Conservation (phyloP, 2,888 invertebrate genomes). For the Mythimna impura region DNA sequence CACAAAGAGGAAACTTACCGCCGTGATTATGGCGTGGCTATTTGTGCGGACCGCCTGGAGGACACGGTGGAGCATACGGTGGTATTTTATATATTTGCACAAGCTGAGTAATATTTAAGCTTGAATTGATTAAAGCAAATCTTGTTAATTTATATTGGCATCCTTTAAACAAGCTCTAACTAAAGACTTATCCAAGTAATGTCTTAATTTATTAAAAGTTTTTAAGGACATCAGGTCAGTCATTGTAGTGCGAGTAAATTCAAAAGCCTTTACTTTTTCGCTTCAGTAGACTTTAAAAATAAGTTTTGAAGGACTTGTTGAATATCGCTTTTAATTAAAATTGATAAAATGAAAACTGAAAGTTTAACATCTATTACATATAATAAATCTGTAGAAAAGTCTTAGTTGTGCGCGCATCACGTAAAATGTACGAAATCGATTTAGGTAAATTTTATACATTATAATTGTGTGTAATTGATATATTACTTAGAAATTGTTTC, state of each 20-base stretch:
- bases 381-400: no score
- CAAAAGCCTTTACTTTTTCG: slow-evolving; percentile 4
- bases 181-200: background rate
- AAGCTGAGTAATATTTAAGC: background rate
- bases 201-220: background rate
- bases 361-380: background rate
- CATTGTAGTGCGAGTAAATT: background rate
- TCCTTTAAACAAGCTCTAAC: background rate
- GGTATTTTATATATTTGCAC: no score
- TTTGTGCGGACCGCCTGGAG: no score
- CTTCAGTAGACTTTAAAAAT: slow-evolving; percentile 7
- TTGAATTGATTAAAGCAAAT: no score
- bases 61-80: no score
- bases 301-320: background rate
- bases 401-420: no score
- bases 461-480: no score
- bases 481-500: no score
- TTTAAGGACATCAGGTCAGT: background rate
- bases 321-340: background rate
- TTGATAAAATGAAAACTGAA: background rate
- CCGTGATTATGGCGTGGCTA: no score
- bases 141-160: background rate
- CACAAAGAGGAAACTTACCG: no score
- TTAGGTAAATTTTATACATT: no score
- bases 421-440: no score